phyloP scores from a whole-genome alignment of 2,888 invertebrate genomes.

The Drosophila pseudotalamancana region DNA sequence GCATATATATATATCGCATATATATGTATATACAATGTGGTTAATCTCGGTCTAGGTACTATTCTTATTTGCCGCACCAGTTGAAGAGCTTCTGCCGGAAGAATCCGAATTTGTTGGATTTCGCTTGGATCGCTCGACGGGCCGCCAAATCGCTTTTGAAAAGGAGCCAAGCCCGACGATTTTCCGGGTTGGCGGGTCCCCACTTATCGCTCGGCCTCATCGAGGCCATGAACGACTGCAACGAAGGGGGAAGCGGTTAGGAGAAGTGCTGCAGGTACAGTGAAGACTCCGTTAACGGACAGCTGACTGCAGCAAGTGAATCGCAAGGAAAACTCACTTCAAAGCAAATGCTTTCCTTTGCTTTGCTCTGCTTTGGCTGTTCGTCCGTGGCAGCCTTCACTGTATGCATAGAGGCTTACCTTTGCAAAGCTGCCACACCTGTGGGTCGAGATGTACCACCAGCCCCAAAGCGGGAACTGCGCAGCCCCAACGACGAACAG shows the following conservation, averaged over 20 bases:
- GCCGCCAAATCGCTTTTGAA: conserved; percentile 85
- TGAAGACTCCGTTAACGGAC: too few relatives aligned
- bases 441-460: conserved; percentile 72
- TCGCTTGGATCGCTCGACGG: conserved; percentile 74
- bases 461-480: conserved; percentile 85
- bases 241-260: too few relatives aligned
- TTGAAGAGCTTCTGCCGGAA: conserved; percentile 78
- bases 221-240: conserved; percentile 84
- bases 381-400: too few relatives aligned
- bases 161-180: conserved; percentile 86
- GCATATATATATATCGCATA: conserved; percentile 12
- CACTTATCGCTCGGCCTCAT: conserved; percentile 84
- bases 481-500: conserved; percentile 85
- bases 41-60: conserved; percentile 33
- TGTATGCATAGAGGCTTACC: conserved; percentile 45
- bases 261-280: too few relatives aligned
- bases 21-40: conserved; percentile 14
- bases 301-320: too few relatives aligned
- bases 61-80: conserved; percentile 57
- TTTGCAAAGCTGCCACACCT: conserved; percentile 44
- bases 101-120: conserved; percentile 66
- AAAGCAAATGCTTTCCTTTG: too few relatives aligned
- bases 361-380: too few relatives aligned
- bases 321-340: too few relatives aligned
- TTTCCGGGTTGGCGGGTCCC: conserved; percentile 87